Conservation (phyloP, 2,113 vertebrate species). For the Hippopotamus amphibius region DNA sequence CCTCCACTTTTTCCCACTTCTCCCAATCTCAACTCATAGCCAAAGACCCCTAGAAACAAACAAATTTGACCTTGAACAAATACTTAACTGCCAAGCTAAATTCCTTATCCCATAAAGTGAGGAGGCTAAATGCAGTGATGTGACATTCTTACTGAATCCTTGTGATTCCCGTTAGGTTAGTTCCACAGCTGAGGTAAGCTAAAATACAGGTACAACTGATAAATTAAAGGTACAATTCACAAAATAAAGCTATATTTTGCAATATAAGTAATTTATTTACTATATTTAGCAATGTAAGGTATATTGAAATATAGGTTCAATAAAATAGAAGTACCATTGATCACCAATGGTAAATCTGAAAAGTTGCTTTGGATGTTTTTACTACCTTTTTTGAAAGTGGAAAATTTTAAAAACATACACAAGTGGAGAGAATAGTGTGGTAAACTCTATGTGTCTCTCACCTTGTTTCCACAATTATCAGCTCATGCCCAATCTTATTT, state of each 20-base stretch:
- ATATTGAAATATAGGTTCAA: not conserved
- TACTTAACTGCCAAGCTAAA: not conserved
- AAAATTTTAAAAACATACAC: not conserved
- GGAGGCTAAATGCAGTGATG: not conserved
- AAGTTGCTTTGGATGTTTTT: not conserved
- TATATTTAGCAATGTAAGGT: not conserved
- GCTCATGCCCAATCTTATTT: not conserved
- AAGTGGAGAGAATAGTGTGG: not conserved
- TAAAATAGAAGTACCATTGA: not conserved
- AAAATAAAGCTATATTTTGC: not conserved
- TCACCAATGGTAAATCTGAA: not conserved
- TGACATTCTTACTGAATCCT: not conserved
- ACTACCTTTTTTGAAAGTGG: not conserved
- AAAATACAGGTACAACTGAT: not conserved
- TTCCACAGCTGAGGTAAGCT: not conserved
- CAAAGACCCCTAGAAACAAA: not conserved
- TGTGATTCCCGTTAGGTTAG: not conserved
- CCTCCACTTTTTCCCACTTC: not conserved
- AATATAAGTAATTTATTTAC: not conserved
- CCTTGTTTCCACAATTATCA: not conserved
- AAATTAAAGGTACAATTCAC: not conserved
- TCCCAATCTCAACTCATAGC: not conserved
- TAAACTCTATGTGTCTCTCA: not conserved
- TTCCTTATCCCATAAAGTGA: not conserved
- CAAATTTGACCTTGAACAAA: not conserved